Conservation (phyloP, 2,888 invertebrate genomes). For the Parnassius orleans region DNA sequence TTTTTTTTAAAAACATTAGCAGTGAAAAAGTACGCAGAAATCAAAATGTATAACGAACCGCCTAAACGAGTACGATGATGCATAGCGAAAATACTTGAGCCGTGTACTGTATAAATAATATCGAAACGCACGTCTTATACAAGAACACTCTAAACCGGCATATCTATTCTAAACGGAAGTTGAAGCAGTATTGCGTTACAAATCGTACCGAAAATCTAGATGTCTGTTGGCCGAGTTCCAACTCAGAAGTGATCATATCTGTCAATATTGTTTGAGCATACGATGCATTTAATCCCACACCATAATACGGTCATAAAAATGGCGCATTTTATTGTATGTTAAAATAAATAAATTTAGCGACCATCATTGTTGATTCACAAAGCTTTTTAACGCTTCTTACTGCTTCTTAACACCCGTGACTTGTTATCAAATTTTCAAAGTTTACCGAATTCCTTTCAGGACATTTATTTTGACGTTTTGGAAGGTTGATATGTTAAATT, state of each 20-base stretch:
- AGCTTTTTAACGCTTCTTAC: constrained; percentile 63
- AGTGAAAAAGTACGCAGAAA: too few species aligned
- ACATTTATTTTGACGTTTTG: too few species aligned
- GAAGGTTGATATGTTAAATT: too few species aligned
- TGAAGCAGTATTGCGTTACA: constrained; percentile 70
- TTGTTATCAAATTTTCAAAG: constrained; percentile 50
- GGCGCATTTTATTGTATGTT: constrained; percentile 25
- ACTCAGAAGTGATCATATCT: constrained; percentile 78
- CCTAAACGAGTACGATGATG: constrained; percentile 5
- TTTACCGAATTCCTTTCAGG: too few species aligned
- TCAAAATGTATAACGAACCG: neutral
- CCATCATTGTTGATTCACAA: constrained; percentile 38
- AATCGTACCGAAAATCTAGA: constrained; percentile 75
- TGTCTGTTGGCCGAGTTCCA: constrained; percentile 73
- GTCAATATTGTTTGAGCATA: constrained; percentile 76
- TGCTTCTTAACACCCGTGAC: constrained; percentile 57
- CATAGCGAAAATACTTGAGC: constrained; percentile 47
- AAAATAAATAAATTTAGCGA: constrained; percentile 15
- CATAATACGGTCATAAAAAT: constrained; percentile 41
- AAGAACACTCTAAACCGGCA: constrained; percentile 67
- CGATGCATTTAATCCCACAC: constrained; percentile 62
- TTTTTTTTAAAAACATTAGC: too few species aligned
- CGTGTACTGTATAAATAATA: constrained; percentile 67
- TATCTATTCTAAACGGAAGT: constrained; percentile 76
- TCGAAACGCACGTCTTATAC: constrained; percentile 63